phyloP scores from a whole-genome alignment of 2,113 vertebrate genomes.

The Cricetomys ansorgei region DNA sequence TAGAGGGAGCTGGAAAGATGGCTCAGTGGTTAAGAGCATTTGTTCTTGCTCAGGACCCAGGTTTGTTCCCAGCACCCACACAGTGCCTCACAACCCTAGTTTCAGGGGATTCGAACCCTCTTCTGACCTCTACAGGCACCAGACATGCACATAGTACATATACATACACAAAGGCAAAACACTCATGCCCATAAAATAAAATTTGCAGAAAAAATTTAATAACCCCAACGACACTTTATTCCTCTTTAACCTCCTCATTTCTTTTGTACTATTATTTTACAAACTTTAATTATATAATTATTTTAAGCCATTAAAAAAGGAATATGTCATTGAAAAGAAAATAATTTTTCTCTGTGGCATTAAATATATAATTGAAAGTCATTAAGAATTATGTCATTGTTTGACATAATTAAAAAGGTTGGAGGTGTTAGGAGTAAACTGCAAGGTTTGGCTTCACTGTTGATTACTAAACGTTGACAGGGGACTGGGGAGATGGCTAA shows the following conservation, averaged over 20 bases:
- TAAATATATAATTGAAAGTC: conserved; percentile 62
- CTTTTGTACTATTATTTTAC: not conserved
- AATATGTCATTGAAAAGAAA: conserved; percentile 76
- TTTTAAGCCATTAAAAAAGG: not conserved
- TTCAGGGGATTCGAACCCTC: not conserved
- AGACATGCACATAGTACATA: not conserved
- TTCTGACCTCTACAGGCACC: not conserved
- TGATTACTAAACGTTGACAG: conserved; percentile 88
- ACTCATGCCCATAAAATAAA: not conserved
- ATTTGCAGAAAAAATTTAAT: not conserved
- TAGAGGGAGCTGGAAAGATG: not conserved
- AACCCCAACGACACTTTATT: not conserved
- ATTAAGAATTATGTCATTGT: conserved; percentile 64
- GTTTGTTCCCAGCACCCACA: no score
- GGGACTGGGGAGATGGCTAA: not conserved
- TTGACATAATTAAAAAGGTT: conserved; percentile 78
- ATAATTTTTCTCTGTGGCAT: conserved; percentile 81
- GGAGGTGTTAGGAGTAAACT: conserved; percentile 78
- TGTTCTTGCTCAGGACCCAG: not conserved
- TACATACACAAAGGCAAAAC: not conserved
- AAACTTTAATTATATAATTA: not conserved
- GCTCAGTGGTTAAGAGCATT: not conserved
- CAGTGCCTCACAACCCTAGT: not conserved
- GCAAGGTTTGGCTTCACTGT: conserved; percentile 83
- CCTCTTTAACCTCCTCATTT: not conserved